Conservation (phyloP, 2,888 invertebrate species). For the Eurytoma adleriae region DNA sequence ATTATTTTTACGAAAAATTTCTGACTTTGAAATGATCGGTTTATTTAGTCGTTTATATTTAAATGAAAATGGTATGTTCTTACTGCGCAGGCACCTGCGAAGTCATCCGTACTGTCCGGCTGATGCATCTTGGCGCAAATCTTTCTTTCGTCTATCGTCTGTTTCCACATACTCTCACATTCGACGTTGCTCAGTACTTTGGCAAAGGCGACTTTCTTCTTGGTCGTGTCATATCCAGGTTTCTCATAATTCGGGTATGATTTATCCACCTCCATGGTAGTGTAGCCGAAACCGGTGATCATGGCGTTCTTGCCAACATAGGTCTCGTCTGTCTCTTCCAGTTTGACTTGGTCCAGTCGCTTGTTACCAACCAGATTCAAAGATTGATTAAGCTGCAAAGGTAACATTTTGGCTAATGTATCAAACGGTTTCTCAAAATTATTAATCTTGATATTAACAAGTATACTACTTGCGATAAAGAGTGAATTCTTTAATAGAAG, state of each 20-base stretch:
- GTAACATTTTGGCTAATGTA: not conserved
- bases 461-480: too few relatives aligned
- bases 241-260: too few relatives aligned
- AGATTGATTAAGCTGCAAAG: not conserved
- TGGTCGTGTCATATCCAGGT: not conserved
- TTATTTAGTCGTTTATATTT: too few relatives aligned
- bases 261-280: too few relatives aligned
- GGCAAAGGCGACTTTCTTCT: constrained; percentile 9
- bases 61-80: not conserved
- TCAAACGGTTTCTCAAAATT: too few relatives aligned
- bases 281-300: constrained; percentile 13
- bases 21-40: too few relatives aligned
- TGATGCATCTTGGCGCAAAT: constrained; percentile 24
- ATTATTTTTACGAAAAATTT: too few relatives aligned
- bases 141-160: not conserved
- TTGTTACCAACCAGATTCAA: not conserved
- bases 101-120: not conserved
- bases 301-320: not conserved
- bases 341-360: not conserved
- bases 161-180: not conserved
- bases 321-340: not conserved
- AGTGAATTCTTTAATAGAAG: too few relatives aligned
- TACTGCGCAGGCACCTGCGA: constrained; percentile 41
- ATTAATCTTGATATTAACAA: too few relatives aligned
- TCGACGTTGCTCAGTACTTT: not conserved